Percentiles rank a stretch among this genome's conserved stretches.
These are phyloP conservation scores for Dysmachus trigonus DNA, from an alignment of 2,888 invertebrate species.

Conservation along the genomic window DNA sequence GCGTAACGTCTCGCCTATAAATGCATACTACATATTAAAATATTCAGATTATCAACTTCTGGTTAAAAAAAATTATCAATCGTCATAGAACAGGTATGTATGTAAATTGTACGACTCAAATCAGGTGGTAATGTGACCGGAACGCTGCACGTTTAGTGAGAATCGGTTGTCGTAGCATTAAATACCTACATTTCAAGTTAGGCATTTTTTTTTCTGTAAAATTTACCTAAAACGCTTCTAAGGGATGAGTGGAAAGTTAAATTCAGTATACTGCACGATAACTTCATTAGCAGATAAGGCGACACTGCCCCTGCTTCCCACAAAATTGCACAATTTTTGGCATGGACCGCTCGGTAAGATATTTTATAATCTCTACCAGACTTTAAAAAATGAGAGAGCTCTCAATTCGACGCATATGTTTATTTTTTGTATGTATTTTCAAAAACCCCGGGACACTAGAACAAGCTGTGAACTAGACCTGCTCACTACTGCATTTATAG, in stretches of 20 bases:
- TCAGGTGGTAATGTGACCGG: background rate
- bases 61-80: background rate
- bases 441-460: no score
- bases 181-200: background rate
- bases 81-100: background rate
- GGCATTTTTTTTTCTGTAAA: background rate
- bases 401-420: background rate
- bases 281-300: slow-evolving; percentile 22
- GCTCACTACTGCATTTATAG: no score
- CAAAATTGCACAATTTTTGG: slow-evolving; percentile 31
- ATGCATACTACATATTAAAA: background rate
- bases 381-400: background rate
- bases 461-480: no score
- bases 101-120: background rate
- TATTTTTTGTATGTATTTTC: background rate
- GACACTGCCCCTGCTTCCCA: slow-evolving; percentile 43
- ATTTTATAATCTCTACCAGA: background rate
- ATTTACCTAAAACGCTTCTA: background rate
- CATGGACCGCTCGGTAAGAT: slow-evolving; percentile 42
- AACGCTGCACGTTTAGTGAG: background rate
- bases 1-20: no score
- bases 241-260: slow-evolving; percentile 28
- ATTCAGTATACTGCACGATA: slow-evolving; percentile 22
- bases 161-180: background rate
- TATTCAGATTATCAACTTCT: background rate